Evolutionary conservation across 2,888 invertebrate genomes (phyloP), one percentile per base, ranked within the genome.

Genomic region (Coenonympha glycerion): DNA sequence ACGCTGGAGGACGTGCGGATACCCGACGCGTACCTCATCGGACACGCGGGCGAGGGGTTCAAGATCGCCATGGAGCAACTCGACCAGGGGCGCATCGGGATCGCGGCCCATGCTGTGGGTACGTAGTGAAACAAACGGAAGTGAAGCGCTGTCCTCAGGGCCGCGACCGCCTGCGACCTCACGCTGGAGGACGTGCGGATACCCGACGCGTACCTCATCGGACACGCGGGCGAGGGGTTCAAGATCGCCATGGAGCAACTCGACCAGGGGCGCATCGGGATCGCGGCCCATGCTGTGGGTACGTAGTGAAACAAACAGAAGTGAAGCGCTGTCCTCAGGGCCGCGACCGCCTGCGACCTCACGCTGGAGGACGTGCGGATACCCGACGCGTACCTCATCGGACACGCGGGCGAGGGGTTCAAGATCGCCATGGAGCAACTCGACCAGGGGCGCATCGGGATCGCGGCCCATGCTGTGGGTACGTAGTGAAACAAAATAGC

Each of bases 71-170:
- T 94, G 93, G 86, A 69, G 37, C 90, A 91, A 66, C 73, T 91
- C 34, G 93, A 93, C 78, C 90, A 90, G 67, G 93, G 90, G 0
- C 75, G 93, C 61, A 91, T 94, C 34, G 93, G 93, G 0, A 92
- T 94, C 58, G 92, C 93, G 1, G 89, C 91, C 0, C 93, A 93
- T 70, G 93, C 92, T 24, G 76, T 93, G 3, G 93, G 93, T 87
- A 18, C 69, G 79, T 19, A n/a, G n/a, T n/a, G n/a, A 30, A 11
- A 3, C 13, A 26, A 26, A 26, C 26, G 26, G 26, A 5, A 8
- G 5, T 26, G 9, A 26, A 26, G 8, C 64, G 49, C 66, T 47
- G 71, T 57, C 46, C 51, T 59, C 73, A 87, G 91, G 69, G 93
- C 91, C 24, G 90, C 91, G 31, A 91, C 93, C 0, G 92, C 93